phyloP scores from a whole-genome alignment of 2,797 vertebrate genomes.

The Pempheris klunzingeri region DNA sequence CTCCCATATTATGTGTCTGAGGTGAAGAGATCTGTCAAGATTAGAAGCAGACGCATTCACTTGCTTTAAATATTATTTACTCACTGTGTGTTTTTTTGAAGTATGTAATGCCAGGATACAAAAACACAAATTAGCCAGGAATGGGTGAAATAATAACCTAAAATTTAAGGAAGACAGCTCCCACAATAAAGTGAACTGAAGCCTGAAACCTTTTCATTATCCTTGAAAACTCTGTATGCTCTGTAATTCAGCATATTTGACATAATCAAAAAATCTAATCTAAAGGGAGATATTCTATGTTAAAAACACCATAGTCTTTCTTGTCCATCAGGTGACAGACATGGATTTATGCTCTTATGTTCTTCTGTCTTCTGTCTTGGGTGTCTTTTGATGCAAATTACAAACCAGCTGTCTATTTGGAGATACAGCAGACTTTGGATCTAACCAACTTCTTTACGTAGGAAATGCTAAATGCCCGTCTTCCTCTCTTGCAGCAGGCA shows the following conservation, averaged over 20 bases:
- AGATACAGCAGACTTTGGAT: not conserved
- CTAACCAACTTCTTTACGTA: slow-evolving; percentile 1
- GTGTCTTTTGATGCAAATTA: not conserved
- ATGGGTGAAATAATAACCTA: slow-evolving; percentile 35
- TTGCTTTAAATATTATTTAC: slow-evolving; percentile 47
- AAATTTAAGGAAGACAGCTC: slow-evolving; percentile 30
- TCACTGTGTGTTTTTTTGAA: slow-evolving; percentile 21
- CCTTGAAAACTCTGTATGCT: not conserved
- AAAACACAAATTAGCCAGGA: slow-evolving; percentile 38
- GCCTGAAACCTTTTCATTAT: slow-evolving; percentile 40
- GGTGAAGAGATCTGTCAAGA: slow-evolving; percentile 25
- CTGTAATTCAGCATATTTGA: slow-evolving; percentile 35
- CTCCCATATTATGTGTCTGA: slow-evolving; percentile 17
- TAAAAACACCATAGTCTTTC: slow-evolving; percentile 7
- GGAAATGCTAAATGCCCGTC: slow-evolving; percentile 19
- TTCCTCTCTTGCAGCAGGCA: not conserved
- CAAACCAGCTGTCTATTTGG: not conserved
- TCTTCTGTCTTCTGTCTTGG: not conserved
- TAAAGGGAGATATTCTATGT: slow-evolving; percentile 12
- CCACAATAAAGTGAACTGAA: not conserved
- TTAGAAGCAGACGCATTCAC: slow-evolving; percentile 9
- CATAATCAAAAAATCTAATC: slow-evolving; percentile 5
- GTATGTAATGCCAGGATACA: slow-evolving; percentile 23
- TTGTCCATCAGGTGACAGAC: not conserved
- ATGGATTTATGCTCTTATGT: not conserved